These are phyloP conservation scores for Berghia stephanieae DNA, from an alignment of 1,140 invertebrate genomes.

Conservation along the genomic window DNA sequence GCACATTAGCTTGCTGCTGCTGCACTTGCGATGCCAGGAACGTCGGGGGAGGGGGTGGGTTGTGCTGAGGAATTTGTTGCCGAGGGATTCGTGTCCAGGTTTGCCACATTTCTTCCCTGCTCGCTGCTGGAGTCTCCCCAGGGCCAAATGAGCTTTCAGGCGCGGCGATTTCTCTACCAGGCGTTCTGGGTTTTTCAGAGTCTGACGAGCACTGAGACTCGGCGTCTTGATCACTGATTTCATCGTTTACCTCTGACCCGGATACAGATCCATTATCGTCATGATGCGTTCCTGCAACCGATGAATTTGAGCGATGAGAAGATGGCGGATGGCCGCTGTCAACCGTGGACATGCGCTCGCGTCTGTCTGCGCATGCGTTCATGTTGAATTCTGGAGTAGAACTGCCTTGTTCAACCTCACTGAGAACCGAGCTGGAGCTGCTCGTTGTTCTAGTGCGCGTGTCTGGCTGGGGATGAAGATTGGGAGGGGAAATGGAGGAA, in stretches of 20 bases:
- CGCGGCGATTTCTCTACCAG: constrained; percentile 9
- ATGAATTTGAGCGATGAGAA: background rate
- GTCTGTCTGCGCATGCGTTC: background rate
- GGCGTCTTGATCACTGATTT: background rate
- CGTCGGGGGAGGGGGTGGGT: background rate
- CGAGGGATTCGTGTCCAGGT: constrained; percentile 25
- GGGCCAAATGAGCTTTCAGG: constrained; percentile 3
- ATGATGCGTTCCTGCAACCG: too few species aligned
- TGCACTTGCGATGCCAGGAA: too few species aligned
- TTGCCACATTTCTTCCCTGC: constrained; percentile 24
- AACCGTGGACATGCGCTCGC: constrained; percentile 27
- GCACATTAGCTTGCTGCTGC: too few species aligned
- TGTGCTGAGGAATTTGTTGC: background rate
- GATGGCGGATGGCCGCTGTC: constrained; percentile 27
- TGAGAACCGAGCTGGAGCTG: too few species aligned
- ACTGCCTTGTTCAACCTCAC: constrained; percentile 4
- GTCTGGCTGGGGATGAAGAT: too few species aligned
- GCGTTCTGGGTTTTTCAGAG: constrained; percentile 18
- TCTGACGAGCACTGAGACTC: constrained; percentile 9
- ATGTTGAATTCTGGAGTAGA: too few species aligned
- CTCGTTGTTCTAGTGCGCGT: too few species aligned
- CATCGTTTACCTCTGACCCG: constrained; percentile 5
- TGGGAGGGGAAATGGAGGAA: too few species aligned
- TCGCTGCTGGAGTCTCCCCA: constrained; percentile 18
- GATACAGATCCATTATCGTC: too few species aligned